These are phyloP conservation scores for Alcis repandata DNA, from an alignment of 2,888 invertebrate genomes.

Conservation along the genomic window DNA sequence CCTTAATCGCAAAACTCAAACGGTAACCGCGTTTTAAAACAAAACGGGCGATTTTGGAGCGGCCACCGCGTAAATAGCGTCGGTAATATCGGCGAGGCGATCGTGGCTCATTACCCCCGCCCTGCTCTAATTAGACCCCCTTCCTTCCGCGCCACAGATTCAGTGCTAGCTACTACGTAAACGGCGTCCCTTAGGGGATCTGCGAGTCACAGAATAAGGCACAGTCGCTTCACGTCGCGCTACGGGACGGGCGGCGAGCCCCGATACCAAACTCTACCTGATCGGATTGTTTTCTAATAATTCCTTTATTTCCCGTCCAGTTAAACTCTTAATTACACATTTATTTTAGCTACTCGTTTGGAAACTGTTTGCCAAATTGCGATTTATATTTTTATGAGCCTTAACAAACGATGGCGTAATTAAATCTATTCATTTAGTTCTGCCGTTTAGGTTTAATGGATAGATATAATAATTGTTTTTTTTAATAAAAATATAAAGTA, in stretches of 20 bases:
- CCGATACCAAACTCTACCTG: slow-evolving; percentile 52
- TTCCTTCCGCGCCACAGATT: slow-evolving; percentile 56
- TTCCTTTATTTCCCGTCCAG: slow-evolving; percentile 79
- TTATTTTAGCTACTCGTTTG: slow-evolving; percentile 65
- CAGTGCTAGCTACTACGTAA: slow-evolving; percentile 24
- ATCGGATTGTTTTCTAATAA: slow-evolving; percentile 85
- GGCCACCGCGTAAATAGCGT: slow-evolving; percentile 84
- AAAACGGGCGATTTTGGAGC: slow-evolving; percentile 85
- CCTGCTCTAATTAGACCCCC: slow-evolving; percentile 82
- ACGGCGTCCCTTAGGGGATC: slow-evolving; percentile 33
- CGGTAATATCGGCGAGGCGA: slow-evolving; percentile 85
- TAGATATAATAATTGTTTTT: no score
- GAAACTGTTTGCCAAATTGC: slow-evolving; percentile 40
- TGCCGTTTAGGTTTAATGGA: no score
- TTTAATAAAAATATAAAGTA: no score
- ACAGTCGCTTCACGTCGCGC: slow-evolving; percentile 2
- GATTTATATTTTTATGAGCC: not conserved
- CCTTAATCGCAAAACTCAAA: slow-evolving; percentile 87
- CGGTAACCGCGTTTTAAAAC: slow-evolving; percentile 85
- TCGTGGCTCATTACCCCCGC: slow-evolving; percentile 85
- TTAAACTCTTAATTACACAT: slow-evolving; percentile 74
- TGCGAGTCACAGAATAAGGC: slow-evolving; percentile 21
- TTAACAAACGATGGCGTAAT: not conserved
- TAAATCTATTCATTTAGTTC: not conserved
- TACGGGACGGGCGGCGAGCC: slow-evolving; percentile 35